These are phyloP conservation scores for Antechinus flavipes DNA, from an alignment of 2,113 vertebrate species.

Conservation along the genomic window DNA sequence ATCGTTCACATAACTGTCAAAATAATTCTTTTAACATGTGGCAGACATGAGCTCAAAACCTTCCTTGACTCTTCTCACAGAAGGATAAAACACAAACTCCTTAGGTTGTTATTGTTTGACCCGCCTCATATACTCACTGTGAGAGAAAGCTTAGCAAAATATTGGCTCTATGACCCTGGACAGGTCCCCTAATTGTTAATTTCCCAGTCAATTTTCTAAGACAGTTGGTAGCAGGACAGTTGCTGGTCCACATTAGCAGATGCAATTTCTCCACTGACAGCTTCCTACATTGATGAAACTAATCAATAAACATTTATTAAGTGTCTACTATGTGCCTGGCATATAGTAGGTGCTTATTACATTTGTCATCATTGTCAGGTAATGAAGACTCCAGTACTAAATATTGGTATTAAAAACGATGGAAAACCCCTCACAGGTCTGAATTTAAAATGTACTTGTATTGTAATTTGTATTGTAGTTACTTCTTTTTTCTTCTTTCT, in stretches of 20 bases:
- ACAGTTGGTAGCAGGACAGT: not conserved
- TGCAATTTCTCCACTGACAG: not conserved
- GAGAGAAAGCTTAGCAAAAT: not conserved
- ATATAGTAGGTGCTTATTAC: not conserved
- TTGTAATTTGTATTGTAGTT: not conserved
- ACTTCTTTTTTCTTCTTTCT: not conserved
- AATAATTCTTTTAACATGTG: not conserved
- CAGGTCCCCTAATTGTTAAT: not conserved
- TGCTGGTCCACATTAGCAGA: not conserved
- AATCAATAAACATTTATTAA: not conserved
- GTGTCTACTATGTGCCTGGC: not conserved
- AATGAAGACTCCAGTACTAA: not conserved
- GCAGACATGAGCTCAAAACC: not conserved
- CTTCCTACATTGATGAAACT: not conserved
- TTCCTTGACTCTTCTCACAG: not conserved
- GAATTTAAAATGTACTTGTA: not conserved
- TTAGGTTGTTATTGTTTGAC: not conserved
- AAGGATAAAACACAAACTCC: not conserved
- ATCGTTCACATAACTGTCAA: not conserved
- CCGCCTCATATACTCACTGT: not conserved
- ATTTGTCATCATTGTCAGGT: not conserved
- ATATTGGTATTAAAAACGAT: not conserved
- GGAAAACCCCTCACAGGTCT: not conserved
- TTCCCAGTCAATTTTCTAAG: not conserved
- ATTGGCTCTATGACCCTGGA: not conserved